These are phyloP conservation scores for Cynopterus sphinx DNA, from an alignment of 2,797 vertebrate species.

Conservation along the genomic window DNA sequence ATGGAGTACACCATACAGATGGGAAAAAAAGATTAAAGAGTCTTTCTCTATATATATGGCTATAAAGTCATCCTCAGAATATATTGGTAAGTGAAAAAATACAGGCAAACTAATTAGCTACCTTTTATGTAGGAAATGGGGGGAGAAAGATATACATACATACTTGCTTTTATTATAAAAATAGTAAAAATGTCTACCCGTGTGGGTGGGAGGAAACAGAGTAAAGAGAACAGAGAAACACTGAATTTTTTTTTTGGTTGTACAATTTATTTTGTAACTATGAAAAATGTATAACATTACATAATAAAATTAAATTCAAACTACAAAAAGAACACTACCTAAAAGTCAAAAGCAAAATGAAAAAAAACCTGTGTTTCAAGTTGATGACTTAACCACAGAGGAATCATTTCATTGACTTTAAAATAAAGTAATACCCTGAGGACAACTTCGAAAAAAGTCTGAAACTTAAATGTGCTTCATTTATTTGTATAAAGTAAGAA, in stretches of 20 bases:
- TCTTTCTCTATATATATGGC: neutral
- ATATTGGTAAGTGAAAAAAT: neutral
- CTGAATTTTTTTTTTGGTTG: neutral
- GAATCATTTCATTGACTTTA: conserved; percentile 30
- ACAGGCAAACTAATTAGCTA: neutral
- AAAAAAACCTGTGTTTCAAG: neutral
- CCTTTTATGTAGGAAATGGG: neutral
- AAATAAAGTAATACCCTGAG: conserved; percentile 29
- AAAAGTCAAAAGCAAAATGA: conserved; percentile 32
- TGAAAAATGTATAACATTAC: neutral
- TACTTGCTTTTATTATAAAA: neutral
- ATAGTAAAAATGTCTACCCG: neutral
- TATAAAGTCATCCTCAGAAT: neutral
- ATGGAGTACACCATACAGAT: neutral
- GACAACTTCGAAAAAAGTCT: neutral
- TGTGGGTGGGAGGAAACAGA: neutral
- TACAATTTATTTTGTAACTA: conserved; percentile 11
- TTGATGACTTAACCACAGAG: neutral
- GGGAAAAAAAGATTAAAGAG: neutral
- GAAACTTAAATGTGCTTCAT: neutral
- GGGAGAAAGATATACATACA: neutral
- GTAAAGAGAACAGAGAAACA: neutral
- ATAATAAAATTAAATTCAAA: neutral
- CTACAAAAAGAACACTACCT: neutral
- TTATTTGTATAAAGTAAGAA: too few relatives aligned